Conservation (phyloP, 2,888 invertebrate genomes). For the Hartigia nigra region DNA sequence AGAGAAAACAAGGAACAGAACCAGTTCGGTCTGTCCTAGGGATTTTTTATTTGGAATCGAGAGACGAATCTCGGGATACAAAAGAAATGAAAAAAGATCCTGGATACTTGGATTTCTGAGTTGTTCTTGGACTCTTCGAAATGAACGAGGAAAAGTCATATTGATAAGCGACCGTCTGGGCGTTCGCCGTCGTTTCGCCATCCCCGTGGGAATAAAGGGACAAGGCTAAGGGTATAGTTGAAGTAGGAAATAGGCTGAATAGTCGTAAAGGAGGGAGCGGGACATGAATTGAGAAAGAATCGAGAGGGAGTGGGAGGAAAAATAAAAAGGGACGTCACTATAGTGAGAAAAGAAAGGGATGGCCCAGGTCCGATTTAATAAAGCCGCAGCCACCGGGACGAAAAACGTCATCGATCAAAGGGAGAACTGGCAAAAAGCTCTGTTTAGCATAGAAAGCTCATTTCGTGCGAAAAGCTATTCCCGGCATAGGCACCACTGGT, state of each 20-base stretch:
- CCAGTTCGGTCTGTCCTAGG: neutral
- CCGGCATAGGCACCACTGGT: constrained; percentile 19
- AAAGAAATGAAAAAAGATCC: constrained; percentile 7
- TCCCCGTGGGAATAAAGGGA: neutral
- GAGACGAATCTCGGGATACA: constrained; percentile 7
- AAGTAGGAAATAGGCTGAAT: neutral
- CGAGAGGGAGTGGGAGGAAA: neutral
- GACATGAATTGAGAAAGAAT: constrained; percentile 1
- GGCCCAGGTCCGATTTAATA: constrained; percentile 25
- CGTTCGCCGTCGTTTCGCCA: neutral
- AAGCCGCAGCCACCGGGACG: constrained; percentile 30
- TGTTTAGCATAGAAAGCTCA: constrained; percentile 47
- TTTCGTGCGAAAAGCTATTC: constrained; percentile 21
- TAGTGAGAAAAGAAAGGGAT: constrained; percentile 10
- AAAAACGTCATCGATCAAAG: constrained; percentile 38
- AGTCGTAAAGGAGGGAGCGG: neutral
- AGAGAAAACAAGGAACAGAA: neutral
- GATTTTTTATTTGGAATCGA: neutral
- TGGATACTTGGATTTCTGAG: neutral
- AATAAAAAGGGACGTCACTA: neutral
- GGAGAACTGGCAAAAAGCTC: constrained; percentile 33
- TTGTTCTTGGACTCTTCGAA: neutral
- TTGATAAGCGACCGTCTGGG: neutral
- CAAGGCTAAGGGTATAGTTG: neutral
- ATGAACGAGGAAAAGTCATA: neutral